Evolutionary conservation across 2,113 vertebrate species (phyloP), one percentile per base, ranked within the genome.

Genomic region (Labrus mixtus): DNA sequence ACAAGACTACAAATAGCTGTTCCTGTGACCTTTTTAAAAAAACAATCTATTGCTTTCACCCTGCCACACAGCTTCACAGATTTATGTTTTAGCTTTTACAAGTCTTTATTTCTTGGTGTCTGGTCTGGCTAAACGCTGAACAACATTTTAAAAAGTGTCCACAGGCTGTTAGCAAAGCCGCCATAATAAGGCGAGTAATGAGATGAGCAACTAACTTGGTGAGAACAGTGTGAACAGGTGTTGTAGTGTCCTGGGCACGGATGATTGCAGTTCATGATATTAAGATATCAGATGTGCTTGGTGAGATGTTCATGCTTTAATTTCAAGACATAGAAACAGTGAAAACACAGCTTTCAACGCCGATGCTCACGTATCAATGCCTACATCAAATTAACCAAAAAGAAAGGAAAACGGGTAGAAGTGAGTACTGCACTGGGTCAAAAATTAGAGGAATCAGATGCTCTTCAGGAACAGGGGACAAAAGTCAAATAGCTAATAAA

Each of bases 181-280:
- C 58, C 37, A 2, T 62, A 67, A 77, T 29, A 1, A 57, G 50
- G 60, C 50, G 65, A 69, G 68, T 64, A 45, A 77, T 80, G 70
- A 67, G 46, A 68, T 48, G 16, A 81, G 54, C 43, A 22, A 56
- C 17, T 29, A 51, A 57, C 45, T 81, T 78, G 10, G 10, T 0
- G 19, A 56, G 39, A 82, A 63, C 61, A 56, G 64, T 25, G 25
- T 68, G 55, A 79, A 57, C 82, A 82, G 68, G 64, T 82, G 75
- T 54, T 46, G 50, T 13, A 33, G 65, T 55, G 69, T 81, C 73
- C 68, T 43, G 41, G 45, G 55, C 45, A 22, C 69, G 80, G 73
- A 54, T 80, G 60, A 59, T 58, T 48, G 56, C 29, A 22, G 22
- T 67, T 67, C 71, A 64, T 61, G 59, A 76, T 66, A 22, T 70